Evolutionary conservation across 35 echinoderm and acorn worm genomes (phyloP).

Genomic region (Ophioderma brevispina): DNA sequence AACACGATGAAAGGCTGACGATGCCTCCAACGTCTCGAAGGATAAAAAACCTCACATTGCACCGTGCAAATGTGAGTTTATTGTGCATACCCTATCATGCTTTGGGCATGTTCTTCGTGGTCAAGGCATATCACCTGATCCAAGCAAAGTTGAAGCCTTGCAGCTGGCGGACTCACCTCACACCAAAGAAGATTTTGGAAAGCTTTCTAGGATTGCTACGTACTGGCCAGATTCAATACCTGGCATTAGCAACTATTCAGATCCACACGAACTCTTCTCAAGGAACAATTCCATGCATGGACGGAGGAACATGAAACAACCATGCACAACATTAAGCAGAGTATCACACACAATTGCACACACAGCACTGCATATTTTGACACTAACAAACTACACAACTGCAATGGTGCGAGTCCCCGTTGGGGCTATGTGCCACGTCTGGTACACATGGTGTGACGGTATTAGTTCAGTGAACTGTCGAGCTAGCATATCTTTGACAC

Average conservation of each 20-base stretch:
- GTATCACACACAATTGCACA: not conserved
- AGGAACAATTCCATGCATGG: conserved; percentile 43
- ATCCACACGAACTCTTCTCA: conserved; percentile 37
- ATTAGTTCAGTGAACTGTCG: not conserved
- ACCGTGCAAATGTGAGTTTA: no score
- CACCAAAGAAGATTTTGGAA: no score
- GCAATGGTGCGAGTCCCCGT: conserved; percentile 14
- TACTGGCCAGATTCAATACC: conserved; percentile 66
- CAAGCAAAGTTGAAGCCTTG: no score
- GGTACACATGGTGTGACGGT: conserved; percentile 42
- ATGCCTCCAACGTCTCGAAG: no score
- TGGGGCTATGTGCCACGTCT: not conserved
- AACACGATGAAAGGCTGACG: no score
- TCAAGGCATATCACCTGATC: no score
- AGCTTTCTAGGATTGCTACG: no score
- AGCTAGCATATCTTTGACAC: conserved; percentile 16
- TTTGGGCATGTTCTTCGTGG: no score
- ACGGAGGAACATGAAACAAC: conserved; percentile 11
- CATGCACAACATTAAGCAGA: not conserved
- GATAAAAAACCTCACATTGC: no score
- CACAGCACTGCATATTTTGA: conserved; percentile 76
- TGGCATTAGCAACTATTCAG: conserved; percentile 22
- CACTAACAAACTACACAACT: conserved; percentile 34
- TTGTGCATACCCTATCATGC: no score
- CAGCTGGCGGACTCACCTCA: no score